phyloP scores from a whole-genome alignment of 2,888 invertebrate genomes.

The Nephrocerus scutellatus region DNA sequence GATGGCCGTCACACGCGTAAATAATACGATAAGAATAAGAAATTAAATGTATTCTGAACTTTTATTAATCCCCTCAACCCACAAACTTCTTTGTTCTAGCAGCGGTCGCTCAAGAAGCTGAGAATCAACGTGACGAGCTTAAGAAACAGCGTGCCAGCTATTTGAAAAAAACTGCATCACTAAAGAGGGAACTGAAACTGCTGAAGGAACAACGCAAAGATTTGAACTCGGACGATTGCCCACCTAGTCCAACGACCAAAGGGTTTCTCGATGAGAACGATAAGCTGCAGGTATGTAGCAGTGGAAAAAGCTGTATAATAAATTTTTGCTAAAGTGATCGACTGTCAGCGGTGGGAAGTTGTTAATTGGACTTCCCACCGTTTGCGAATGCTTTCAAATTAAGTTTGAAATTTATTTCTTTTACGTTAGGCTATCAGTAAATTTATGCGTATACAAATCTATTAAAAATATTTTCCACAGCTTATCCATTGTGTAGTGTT shows the following conservation, averaged over 20 bases:
- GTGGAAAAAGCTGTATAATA: too few relatives aligned
- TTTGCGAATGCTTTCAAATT: too few relatives aligned
- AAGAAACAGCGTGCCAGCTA: slow-evolving; percentile 76
- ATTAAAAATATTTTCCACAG: slow-evolving; percentile 24
- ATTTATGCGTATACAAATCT: slow-evolving; percentile 21
- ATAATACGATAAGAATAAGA: too few relatives aligned
- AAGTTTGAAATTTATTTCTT: too few relatives aligned
- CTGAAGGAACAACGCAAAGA: slow-evolving; percentile 73
- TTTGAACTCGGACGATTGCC: slow-evolving; percentile 53
- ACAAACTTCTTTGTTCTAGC: slow-evolving; percentile 30
- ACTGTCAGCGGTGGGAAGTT: too few relatives aligned
- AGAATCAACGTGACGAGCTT: slow-evolving; percentile 73
- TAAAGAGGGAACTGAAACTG: slow-evolving; percentile 71
- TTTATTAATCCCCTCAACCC: too few relatives aligned
- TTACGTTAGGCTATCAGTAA: too few relatives aligned
- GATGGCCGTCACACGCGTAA: too few relatives aligned
- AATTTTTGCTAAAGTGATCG: too few relatives aligned
- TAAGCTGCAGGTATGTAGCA: slow-evolving; percentile 66
- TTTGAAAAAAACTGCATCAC: slow-evolving; percentile 63
- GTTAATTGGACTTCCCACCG: too few relatives aligned
- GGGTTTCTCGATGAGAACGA: slow-evolving; percentile 76
- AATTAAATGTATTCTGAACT: too few relatives aligned
- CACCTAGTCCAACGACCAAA: slow-evolving; percentile 69
- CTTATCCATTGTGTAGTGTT: slow-evolving; percentile 21
- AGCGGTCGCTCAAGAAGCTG: slow-evolving; percentile 75